Base-by-base conservation (phyloP, 2,888 invertebrate genomes). In the Perizoma affinitatum region DNA sequence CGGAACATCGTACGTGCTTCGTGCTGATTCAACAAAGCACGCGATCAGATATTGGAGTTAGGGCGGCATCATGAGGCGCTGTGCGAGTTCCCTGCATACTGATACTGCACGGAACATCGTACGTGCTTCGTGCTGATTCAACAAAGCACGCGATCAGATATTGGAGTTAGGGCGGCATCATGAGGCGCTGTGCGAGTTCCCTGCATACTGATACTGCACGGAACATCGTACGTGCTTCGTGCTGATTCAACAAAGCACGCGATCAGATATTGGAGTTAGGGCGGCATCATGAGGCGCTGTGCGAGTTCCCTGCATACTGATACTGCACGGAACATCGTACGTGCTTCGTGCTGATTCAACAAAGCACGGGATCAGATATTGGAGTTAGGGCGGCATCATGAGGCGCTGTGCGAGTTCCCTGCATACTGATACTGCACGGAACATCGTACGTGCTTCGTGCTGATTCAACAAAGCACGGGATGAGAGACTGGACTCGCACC, bases 381-480 rank as follows among this genome's bases (percentile, higher is more conserved):
- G 45, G 45, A 45, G n/a, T 56, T 34, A 56, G 50, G 34, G 40
- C 50, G 45, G 10, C 36, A 57, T 46, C 41, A 41, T 9, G 50
- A 46, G 40, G 41, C 50, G 46, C 50, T 50, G 22, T 56, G 38
- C 50, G 55, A 48, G 22, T 44, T 33, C 40, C 45, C 10, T 10
- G 57, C 51, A 46, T 57, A 22, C 10, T 41, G 50, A 51, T 57
- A 22, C 3, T 2, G 41, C 11, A 49, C 55, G 33, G 43, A 5
- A 2, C 10, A 4, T 5, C 4, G 5, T 45, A 7, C 33, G 0
- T 45, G 45, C 45, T n/a, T n/a, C n/a, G 1, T 2, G 22, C 22
- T 2, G 22, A 22, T 22, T 22, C 22, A 22, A 22, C 22, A 22
- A 22, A 22, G 22, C 22, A 1, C 22, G 22, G 22, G 22, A 22